phyloP scores from a whole-genome alignment of 2,113 vertebrate species.

The Ceyx margarethae region DNA sequence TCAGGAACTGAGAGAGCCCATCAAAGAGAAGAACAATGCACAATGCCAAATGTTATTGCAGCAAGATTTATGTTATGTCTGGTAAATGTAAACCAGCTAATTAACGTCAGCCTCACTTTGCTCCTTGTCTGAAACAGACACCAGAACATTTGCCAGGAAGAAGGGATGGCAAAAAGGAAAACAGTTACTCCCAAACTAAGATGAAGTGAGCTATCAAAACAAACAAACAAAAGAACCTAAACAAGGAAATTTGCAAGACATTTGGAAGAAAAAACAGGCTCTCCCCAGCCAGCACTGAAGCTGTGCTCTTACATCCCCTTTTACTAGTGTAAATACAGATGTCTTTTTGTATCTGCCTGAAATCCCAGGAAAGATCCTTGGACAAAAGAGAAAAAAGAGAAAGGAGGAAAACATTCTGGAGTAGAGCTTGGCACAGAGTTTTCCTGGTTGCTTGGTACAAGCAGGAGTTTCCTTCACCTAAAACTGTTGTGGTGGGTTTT shows the following conservation, averaged over 20 bases:
- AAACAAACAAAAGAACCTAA: not conserved
- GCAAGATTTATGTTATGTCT: not conserved
- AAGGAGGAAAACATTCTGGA: not conserved
- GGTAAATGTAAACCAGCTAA: conserved; percentile 9
- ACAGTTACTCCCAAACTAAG: not conserved
- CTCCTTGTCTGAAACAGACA: not conserved
- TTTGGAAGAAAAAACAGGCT: not conserved
- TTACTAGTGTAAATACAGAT: not conserved
- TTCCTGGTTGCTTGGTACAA: not conserved
- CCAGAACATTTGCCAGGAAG: not conserved
- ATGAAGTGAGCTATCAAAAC: not conserved
- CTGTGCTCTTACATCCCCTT: not conserved
- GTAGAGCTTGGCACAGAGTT: not conserved
- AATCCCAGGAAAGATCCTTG: not conserved
- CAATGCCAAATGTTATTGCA: not conserved
- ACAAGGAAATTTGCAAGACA: not conserved
- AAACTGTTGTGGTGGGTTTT: not conserved
- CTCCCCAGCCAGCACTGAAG: not conserved
- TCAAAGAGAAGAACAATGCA: not conserved
- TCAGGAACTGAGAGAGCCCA: not conserved
- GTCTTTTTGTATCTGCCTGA: not conserved
- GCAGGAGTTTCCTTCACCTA: not conserved
- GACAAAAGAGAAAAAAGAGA: not conserved
- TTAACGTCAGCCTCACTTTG: conserved; percentile 10
- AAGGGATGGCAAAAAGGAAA: not conserved